A percentile compares a stretch with the other conserved stretches of the same genome.
These are phyloP conservation scores for Gymnodraco acuticeps DNA, from an alignment of 2,797 vertebrate genomes.

Conservation along the genomic window DNA sequence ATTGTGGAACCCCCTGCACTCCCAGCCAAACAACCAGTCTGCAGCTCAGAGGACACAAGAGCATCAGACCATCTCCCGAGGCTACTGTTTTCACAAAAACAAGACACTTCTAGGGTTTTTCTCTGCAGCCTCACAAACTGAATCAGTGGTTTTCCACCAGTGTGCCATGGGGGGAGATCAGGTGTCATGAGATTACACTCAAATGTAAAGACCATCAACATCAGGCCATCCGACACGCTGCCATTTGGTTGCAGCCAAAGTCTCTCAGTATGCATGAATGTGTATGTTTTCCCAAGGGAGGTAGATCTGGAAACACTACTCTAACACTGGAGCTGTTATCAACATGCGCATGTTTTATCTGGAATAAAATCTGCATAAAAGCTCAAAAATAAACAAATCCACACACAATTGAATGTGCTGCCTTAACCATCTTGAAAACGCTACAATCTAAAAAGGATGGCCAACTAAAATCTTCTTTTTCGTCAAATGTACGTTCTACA, in stretches of 20 bases:
- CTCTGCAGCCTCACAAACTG: conserved; percentile 36
- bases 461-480: neutral
- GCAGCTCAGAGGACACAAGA: conserved; percentile 49
- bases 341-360: neutral
- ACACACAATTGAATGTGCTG: neutral
- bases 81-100: conserved; percentile 73
- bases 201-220: conserved; percentile 60
- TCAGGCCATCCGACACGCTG: conserved; percentile 46
- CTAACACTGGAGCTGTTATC: neutral
- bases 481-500: neutral
- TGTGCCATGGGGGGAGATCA: conserved; percentile 29
- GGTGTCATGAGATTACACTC: conserved; percentile 53
- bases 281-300: conserved; percentile 17
- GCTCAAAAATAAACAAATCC: neutral
- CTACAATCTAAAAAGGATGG: neutral
- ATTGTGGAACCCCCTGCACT: conserved; percentile 64
- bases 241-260: conserved; percentile 57
- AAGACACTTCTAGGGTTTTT: conserved; percentile 35
- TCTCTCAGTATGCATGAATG: conserved; percentile 1
- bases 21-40: conserved; percentile 58
- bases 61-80: conserved; percentile 53
- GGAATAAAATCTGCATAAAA: neutral
- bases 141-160: conserved; percentile 35
- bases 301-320: conserved; percentile 1
- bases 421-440: neutral